Percentiles rank a stretch among this genome's conserved stretches.
Conservation (phyloP, 2,888 invertebrate species). For the Phalera bucephala region DNA sequence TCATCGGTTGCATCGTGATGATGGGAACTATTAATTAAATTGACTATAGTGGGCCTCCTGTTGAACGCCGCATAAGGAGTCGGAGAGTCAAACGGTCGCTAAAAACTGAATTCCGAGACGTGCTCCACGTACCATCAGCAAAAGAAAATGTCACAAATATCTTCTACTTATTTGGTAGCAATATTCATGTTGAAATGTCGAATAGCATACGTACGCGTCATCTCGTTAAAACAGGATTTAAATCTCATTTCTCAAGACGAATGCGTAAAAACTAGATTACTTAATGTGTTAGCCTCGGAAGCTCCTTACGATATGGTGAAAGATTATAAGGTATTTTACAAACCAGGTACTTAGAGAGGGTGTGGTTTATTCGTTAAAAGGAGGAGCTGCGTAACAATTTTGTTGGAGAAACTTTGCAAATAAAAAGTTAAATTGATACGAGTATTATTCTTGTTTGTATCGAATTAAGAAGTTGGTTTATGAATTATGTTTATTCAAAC, state of each 20-base stretch:
- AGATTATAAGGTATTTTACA: conserved; percentile 33
- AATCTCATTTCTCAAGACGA: conserved; percentile 37
- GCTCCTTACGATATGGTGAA: conserved; percentile 28
- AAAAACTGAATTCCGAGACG: conserved; percentile 63
- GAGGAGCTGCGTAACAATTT: conserved; percentile 16
- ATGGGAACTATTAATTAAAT: conserved; percentile 65
- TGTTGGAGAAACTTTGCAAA: conserved; percentile 26
- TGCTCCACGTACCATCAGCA: conserved; percentile 49
- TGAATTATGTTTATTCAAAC: conserved; percentile 11
- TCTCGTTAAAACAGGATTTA: conserved; percentile 57
- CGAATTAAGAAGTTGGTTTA: conserved; percentile 19
- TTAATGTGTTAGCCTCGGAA: conserved; percentile 24
- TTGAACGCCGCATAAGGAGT: conserved; percentile 55
- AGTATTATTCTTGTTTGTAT: conserved; percentile 23
- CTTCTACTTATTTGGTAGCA: conserved; percentile 45
- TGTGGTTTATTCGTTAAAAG: not conserved
- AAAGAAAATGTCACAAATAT: conserved; percentile 54
- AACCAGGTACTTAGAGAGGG: conserved; percentile 22
- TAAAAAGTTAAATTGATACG: conserved; percentile 27
- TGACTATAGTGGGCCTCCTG: conserved; percentile 52
- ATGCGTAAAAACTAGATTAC: conserved; percentile 44
- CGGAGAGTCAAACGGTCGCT: conserved; percentile 49
- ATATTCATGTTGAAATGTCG: conserved; percentile 53
- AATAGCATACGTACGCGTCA: conserved; percentile 52
- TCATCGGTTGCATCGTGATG: conserved; percentile 48